A percentile compares a stretch with the other conserved stretches of the same genome.
Conservation (phyloP, 2,888 invertebrate species). For the Drosophila quinaria region DNA sequence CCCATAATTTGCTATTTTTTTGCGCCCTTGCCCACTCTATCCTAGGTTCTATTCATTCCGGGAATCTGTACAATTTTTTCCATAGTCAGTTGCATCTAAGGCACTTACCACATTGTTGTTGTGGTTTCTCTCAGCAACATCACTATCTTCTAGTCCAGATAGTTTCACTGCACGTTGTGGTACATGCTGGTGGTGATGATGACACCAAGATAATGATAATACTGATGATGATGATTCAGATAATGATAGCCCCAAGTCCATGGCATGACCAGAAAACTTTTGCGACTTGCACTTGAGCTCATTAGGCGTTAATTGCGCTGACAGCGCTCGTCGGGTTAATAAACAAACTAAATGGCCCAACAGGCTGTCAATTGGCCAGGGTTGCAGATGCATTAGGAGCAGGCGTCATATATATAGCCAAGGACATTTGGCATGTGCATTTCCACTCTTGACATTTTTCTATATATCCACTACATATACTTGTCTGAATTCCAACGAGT, state of each 20-base stretch:
- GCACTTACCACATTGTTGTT: conserved; percentile 67
- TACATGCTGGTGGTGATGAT: conserved; percentile 32
- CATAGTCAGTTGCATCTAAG: conserved; percentile 59
- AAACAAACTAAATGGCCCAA: conserved; percentile 65
- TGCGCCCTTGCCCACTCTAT: background rate
- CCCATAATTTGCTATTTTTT: background rate
- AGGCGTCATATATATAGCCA: conserved; percentile 26
- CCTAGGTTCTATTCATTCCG: conserved; percentile 20
- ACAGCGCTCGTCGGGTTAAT: conserved; percentile 52
- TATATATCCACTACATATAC: conserved; percentile 44
- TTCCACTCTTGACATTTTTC: conserved; percentile 41
- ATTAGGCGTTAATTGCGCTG: conserved; percentile 59
- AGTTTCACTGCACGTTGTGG: conserved; percentile 56
- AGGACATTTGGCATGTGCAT: conserved; percentile 58
- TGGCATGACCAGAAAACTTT: conserved; percentile 48
- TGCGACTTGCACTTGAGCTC: conserved; percentile 45
- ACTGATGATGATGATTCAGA: conserved; percentile 23
- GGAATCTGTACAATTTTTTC: conserved; percentile 41
- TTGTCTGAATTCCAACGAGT: conserved; percentile 64
- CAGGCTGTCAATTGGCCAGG: conserved; percentile 56
- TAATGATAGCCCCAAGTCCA: conserved; percentile 38
- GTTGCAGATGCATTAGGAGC: conserved; percentile 2
- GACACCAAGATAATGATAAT: conserved; percentile 19
- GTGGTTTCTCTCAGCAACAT: conserved; percentile 49
- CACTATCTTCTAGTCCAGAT: conserved; percentile 46